Evolutionary conservation across 2,113 vertebrate species (phyloP).

Genomic region (Protobothrops flavoviridis): DNA sequence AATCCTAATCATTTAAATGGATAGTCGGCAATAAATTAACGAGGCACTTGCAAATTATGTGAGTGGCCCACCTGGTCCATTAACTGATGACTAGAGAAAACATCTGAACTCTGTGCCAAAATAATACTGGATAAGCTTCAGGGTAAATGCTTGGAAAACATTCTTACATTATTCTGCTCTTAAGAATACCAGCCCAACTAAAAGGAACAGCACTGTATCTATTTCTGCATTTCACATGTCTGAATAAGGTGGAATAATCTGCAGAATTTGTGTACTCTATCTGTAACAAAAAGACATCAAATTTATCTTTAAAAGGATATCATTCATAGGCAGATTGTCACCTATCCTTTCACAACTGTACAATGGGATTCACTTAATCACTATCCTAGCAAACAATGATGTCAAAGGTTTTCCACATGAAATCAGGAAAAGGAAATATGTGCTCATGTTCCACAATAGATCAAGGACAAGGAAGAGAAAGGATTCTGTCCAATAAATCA

Average conservation of each 20-base stretch:
- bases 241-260: neutral
- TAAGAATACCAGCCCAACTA: neutral
- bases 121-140: neutral
- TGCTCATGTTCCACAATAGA: accelerated
- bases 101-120: neutral
- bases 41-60: neutral
- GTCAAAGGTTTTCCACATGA: neutral
- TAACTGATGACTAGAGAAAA: slow-evolving; percentile 15
- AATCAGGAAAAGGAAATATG: neutral
- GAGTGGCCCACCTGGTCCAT: neutral
- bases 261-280: neutral
- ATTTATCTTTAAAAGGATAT: neutral
- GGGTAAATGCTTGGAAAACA: neutral
- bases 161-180: neutral
- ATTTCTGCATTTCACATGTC: neutral
- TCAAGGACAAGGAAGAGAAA: neutral
- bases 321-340: neutral
- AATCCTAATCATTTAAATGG: neutral
- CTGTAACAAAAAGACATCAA: neutral
- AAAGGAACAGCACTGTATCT: neutral
- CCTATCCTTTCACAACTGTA: accelerated
- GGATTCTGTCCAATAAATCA: neutral
- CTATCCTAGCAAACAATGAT: neutral
- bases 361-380: neutral
- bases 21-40: neutral